phyloP scores from a whole-genome alignment of 92 coral and sea anemone species.

The Porites evermanni region DNA sequence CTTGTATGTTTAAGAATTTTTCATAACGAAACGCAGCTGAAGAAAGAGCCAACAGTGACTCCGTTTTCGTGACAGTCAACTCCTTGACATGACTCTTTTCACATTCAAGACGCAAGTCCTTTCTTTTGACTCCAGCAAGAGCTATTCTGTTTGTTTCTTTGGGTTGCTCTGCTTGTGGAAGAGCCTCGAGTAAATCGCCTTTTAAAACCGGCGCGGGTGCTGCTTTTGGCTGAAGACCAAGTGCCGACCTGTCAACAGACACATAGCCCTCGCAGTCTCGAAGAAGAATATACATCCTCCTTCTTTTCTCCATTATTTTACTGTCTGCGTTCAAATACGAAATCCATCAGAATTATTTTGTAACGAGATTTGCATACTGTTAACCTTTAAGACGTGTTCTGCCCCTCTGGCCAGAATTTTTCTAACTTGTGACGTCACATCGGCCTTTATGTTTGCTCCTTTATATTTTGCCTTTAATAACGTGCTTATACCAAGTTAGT shows the following conservation, averaged over 20 bases:
- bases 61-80: neutral
- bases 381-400: too few species aligned
- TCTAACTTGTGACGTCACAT: too few species aligned
- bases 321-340: too few species aligned
- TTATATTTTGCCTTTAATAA: too few species aligned
- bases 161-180: conserved; percentile 64
- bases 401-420: too few species aligned
- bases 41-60: conserved; percentile 62
- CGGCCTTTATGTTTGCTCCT: too few species aligned
- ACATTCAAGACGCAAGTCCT: conserved; percentile 19
- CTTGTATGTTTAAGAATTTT: conserved; percentile 9
- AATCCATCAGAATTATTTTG: too few species aligned
- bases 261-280: conserved; percentile 28
- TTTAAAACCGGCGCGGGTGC: conserved; percentile 41
- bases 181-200: conserved; percentile 63
- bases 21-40: conserved; percentile 56
- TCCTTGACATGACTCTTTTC: neutral
- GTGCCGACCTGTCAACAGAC: neutral
- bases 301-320: conserved; percentile 29
- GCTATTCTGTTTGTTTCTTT: conserved; percentile 50
- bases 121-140: conserved; percentile 38
- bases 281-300: conserved; percentile 41
- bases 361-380: too few species aligned
- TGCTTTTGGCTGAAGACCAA: conserved; percentile 1
- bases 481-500: too few species aligned